phyloP scores from a whole-genome alignment of 2,113 vertebrate species.

The Syrmaticus mikado region DNA sequence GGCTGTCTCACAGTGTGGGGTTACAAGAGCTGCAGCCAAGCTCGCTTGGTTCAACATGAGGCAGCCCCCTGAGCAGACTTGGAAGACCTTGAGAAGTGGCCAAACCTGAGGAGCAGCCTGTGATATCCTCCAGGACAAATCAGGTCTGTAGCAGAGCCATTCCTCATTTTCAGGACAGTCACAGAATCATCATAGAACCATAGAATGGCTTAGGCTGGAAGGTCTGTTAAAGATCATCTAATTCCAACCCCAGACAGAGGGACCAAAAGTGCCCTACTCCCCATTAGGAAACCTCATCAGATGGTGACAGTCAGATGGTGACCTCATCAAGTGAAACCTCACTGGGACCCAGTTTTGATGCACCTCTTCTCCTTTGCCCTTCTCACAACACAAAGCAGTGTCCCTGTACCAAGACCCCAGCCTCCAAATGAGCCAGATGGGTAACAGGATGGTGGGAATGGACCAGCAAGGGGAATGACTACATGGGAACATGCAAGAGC shows the following conservation, averaged over 20 bases:
- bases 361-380: not conserved
- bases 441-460: rapidly evolving
- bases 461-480: not conserved
- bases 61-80: not conserved
- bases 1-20: rapidly evolving
- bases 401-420: rapidly evolving
- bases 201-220: too few species aligned
- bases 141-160: not conserved
- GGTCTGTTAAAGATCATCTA: too few species aligned
- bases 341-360: not conserved
- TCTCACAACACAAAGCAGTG: not conserved
- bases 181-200: too few species aligned
- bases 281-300: rapidly evolving
- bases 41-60: not conserved
- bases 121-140: not conserved
- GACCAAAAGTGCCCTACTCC: not conserved
- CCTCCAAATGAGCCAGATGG: rapidly evolving
- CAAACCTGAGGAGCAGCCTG: not conserved
- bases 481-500: not conserved
- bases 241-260: not conserved
- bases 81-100: not conserved
- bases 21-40: rapidly evolving
- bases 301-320: not conserved
- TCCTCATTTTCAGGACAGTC: not conserved
- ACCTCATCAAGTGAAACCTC: not conserved